Evolutionary conservation across 2,797 vertebrate species (phyloP), one percentile per base, ranked within the genome.

Genomic region (Pseudopleuronectes americanus): DNA sequence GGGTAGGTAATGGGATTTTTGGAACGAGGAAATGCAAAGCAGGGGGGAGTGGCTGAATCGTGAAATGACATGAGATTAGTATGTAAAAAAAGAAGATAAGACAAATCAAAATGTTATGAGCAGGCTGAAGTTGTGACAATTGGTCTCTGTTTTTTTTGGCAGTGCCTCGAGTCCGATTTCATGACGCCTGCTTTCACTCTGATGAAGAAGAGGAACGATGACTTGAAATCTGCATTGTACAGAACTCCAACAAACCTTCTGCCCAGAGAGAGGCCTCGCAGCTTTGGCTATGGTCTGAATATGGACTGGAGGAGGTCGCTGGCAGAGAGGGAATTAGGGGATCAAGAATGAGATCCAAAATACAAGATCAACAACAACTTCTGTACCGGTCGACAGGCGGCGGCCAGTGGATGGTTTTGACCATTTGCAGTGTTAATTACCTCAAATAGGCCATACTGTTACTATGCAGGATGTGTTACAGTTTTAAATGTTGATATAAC

Each of bases 141-240:
- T 26, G 3, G 22, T 56, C 14, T 75, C 10, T 71, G 14, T 73
- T 74, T 73, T 36, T 36, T n/a, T 43, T 58, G n/a, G 38, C 81
- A 94, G 93, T n/a, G 21, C 55, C 80, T 84, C 31, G 84, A 91
- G 5, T 54, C 19, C 0, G 64, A 73, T 33, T 28, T 70, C 0
- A 48, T 91, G 68, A 93, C 92, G 1, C 91, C 93, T 4, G 92
- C 90, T 51, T 64, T 90, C 13, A 61, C 89, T 1, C 84, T 95
- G 67, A 93, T 95, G 89, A 92, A 81, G 77, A 93, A 90, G 38
- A 91, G 94, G 55, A 93, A 88, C 0, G 83, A 93, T 2, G 86
- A 89, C 1, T 3, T 82, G 0, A 93, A 92, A 71, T 52, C 75
- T 1, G 21, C 58, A 0, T 1, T 89, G 31, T 47, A 74, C 77